Conservation (phyloP, 2,797 vertebrate species). For the Coregonus suidteri region DNA sequence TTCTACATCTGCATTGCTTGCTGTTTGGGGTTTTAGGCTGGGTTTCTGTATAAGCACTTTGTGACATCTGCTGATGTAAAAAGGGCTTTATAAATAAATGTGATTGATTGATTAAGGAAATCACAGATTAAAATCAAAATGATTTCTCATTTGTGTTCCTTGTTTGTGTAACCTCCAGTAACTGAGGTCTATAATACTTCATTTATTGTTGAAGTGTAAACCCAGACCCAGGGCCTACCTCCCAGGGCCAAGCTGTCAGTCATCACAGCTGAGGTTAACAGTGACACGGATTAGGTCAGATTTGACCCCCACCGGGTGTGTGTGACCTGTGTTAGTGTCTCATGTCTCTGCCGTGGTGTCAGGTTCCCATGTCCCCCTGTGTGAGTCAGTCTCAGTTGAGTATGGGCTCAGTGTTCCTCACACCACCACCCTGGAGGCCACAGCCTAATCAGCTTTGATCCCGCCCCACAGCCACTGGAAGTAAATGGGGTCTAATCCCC, state of each 20-base stretch:
- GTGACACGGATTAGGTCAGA: conserved; percentile 45
- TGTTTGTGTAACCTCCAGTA: conserved; percentile 57
- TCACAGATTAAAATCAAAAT: conserved; percentile 29
- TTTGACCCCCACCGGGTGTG: conserved; percentile 62
- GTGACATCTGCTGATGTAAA: too few species aligned
- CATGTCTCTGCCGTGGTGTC: conserved; percentile 47
- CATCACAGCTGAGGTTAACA: conserved; percentile 43
- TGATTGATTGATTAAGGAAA: neutral
- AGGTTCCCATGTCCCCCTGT: conserved; percentile 41
- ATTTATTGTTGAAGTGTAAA: conserved; percentile 45
- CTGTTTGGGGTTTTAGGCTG: too few species aligned
- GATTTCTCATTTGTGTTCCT: conserved; percentile 32
- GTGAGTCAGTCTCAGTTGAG: conserved; percentile 51
- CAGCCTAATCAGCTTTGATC: conserved; percentile 70
- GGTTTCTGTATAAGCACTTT: too few species aligned
- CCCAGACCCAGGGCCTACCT: conserved; percentile 25
- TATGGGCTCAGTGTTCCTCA: conserved; percentile 43
- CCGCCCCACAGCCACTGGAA: conserved; percentile 65
- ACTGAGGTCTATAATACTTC: conserved; percentile 29
- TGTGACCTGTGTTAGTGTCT: conserved; percentile 48
- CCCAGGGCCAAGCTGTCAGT: conserved; percentile 51
- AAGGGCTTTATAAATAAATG: too few species aligned
- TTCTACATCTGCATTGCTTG: too few species aligned
- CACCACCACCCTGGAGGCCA: conserved; percentile 50
- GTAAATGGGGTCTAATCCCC: conserved; percentile 71